A percentile compares a stretch with the other conserved stretches of the same genome.
phyloP scores from a whole-genome alignment of 2,888 invertebrate species.

The Epistrophe eligans region DNA sequence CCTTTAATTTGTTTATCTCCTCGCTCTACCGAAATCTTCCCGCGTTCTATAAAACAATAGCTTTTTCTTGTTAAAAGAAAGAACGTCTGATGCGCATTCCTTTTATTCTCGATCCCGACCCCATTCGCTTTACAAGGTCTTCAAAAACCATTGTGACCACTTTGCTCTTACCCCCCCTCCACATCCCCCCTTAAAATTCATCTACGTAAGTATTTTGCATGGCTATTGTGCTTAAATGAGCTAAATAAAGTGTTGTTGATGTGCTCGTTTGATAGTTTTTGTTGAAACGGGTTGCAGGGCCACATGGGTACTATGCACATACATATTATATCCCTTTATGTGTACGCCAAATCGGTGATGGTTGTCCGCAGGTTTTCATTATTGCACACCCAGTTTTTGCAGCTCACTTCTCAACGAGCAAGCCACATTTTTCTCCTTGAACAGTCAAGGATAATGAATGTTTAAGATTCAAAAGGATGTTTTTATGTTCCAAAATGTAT shows the following conservation, averaged over 20 bases:
- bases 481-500: constrained; percentile 63
- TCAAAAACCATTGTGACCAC: constrained; percentile 34
- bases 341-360: constrained; percentile 51
- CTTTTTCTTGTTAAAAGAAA: constrained; percentile 1
- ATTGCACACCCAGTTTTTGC: constrained; percentile 26
- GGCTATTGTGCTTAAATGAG: constrained; percentile 66
- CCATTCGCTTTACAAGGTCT: constrained; percentile 15
- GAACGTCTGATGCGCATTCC: not conserved
- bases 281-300: not conserved
- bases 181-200: not conserved
- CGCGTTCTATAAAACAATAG: constrained; percentile 40
- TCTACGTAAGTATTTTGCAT: constrained; percentile 37
- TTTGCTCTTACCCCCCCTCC: not conserved
- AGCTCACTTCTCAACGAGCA: constrained; percentile 13
- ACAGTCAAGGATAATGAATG: constrained; percentile 70
- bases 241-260: constrained; percentile 69
- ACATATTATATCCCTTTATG: constrained; percentile 17
- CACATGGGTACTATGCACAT: not conserved
- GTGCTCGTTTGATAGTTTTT: constrained; percentile 46
- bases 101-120: not conserved
- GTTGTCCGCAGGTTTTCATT: constrained; percentile 67
- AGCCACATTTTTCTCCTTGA: constrained; percentile 60
- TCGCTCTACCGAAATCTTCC: no score
- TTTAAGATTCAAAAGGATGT: constrained; percentile 66
- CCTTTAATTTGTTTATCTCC: no score